A percentile compares a stretch with the other conserved stretches of the same genome.
These are phyloP conservation scores for Papilio xuthus DNA, from an alignment of 1,140 invertebrate genomes.

Conservation along the genomic window DNA sequence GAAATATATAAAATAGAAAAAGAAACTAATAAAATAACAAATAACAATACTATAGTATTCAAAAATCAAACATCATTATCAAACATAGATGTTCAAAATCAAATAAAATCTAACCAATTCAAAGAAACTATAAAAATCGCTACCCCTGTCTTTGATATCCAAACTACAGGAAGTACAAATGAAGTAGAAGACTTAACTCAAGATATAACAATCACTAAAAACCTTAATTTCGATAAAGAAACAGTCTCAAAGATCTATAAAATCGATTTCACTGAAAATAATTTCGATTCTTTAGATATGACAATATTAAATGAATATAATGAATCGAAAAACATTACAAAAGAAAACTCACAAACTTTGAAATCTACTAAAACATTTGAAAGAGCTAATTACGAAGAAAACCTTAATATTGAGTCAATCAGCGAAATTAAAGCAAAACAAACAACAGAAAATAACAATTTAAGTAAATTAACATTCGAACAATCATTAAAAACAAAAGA, in stretches of 20 bases:
- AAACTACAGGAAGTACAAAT: neutral
- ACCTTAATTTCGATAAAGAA: slow-evolving; percentile 7
- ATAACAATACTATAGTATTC: neutral
- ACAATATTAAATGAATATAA: neutral
- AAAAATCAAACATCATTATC: neutral
- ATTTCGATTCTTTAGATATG: neutral
- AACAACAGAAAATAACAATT: neutral
- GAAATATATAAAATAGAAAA: neutral
- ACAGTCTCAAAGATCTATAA: slow-evolving; percentile 1
- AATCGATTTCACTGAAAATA: slow-evolving; percentile 10
- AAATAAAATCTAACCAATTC: neutral
- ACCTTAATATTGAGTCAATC: neutral
- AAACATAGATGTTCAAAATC: neutral
- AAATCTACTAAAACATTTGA: neutral
- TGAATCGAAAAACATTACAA: neutral
- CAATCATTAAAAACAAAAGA: neutral
- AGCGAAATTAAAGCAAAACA: neutral
- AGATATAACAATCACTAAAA: slow-evolving; percentile 4
- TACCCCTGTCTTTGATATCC: neutral
- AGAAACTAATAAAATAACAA: neutral
- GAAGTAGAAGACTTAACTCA: neutral
- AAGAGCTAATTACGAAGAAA: neutral
- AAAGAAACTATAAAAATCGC: neutral
- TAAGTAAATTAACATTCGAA: neutral
- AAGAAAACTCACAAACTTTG: neutral